Evolutionary conservation across 1,140 invertebrate genomes (phyloP).

Genomic region (Ruditapes philippinarum): DNA sequence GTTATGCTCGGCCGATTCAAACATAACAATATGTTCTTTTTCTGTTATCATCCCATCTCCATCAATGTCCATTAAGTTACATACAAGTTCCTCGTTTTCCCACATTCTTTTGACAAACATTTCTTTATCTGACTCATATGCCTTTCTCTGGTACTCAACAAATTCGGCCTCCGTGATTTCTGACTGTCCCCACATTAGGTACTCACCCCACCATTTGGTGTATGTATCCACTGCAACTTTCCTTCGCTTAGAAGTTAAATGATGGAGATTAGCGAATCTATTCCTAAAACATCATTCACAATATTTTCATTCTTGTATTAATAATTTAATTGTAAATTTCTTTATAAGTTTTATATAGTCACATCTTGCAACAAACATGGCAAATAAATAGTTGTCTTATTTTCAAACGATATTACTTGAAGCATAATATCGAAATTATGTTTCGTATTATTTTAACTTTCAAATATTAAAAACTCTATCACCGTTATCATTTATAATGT

Average conservation of each 20-base stretch:
- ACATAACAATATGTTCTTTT: not conserved
- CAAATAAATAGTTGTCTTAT: too few species aligned
- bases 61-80: not conserved
- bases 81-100: not conserved
- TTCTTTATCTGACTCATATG: constrained; percentile 9
- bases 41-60: not conserved
- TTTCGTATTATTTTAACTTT: too few species aligned
- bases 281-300: too few species aligned
- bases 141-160: not conserved
- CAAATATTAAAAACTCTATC: too few species aligned
- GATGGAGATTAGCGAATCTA: not conserved
- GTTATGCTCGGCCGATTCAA: not conserved
- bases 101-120: not conserved
- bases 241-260: not conserved
- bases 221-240: not conserved
- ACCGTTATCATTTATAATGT: not conserved
- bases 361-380: too few species aligned
- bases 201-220: not conserved
- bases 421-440: too few species aligned
- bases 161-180: constrained; percentile 13
- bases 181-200: not conserved
- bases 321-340: too few species aligned
- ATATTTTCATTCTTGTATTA: too few species aligned
- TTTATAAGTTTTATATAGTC: too few species aligned
- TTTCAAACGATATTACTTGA: too few species aligned